A percentile compares a stretch with the other conserved stretches of the same genome.
Conservation (phyloP, 1,140 invertebrate species). For the Formica selysi region DNA sequence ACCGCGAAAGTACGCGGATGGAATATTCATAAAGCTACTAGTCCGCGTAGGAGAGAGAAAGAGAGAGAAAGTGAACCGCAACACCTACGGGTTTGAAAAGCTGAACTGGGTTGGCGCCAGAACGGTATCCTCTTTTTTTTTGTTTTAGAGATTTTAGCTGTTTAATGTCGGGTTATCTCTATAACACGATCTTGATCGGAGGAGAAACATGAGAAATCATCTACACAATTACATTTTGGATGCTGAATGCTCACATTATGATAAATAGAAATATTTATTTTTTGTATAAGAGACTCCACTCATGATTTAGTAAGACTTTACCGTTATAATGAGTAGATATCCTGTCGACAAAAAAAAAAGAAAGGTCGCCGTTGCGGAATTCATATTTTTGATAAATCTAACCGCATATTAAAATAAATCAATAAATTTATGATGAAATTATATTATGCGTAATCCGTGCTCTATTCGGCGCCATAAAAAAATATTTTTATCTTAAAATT, state of each 20-base stretch:
- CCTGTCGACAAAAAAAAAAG: neutral
- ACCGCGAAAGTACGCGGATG: conserved; percentile 60
- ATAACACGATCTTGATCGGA: neutral
- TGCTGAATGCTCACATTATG: neutral
- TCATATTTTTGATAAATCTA: neutral
- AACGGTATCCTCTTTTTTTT: neutral
- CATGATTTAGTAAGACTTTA: neutral
- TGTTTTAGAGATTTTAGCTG: neutral
- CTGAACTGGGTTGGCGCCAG: neutral
- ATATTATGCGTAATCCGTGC: neutral
- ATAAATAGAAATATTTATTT: neutral
- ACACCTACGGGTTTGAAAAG: conserved; percentile 42
- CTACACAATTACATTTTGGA: neutral
- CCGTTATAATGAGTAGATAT: neutral
- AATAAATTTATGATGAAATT: conserved; percentile 18
- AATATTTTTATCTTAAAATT: neutral
- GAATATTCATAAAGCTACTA: conserved; percentile 68
- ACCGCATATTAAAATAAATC: neutral
- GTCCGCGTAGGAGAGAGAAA: conserved; percentile 37
- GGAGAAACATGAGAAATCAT: neutral
- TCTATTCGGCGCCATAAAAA: neutral
- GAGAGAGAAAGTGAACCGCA: conserved; percentile 3
- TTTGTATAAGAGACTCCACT: neutral
- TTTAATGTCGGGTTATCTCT: too few relatives aligned
- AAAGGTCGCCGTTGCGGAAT: neutral